Conservation (phyloP, 2,888 invertebrate genomes). For the Agrotis clavis region DNA sequence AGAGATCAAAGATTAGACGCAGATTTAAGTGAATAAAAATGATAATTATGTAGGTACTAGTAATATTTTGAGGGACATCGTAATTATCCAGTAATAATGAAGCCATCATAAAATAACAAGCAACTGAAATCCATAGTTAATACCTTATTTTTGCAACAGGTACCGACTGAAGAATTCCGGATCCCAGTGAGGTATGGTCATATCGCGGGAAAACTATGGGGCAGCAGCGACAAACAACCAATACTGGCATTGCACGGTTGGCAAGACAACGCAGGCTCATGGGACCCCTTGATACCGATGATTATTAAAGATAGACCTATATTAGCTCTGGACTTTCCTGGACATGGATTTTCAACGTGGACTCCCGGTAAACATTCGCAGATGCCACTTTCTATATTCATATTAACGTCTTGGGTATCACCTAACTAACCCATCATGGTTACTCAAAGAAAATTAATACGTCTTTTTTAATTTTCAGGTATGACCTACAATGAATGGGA, state of each 20-base stretch:
- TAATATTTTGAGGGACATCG: slow-evolving; percentile 2
- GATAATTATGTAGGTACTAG: not conserved
- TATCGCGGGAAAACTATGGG: slow-evolving; percentile 94
- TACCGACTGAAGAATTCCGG: slow-evolving; percentile 91
- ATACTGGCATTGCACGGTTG: slow-evolving; percentile 94
- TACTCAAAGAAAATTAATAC: not conserved
- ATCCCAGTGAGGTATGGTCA: slow-evolving; percentile 94
- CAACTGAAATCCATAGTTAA: not conserved
- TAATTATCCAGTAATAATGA: not conserved
- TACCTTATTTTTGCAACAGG: slow-evolving; percentile 67
- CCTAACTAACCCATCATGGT: not conserved
- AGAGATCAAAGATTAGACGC: not conserved
- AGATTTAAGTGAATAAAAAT: not conserved
- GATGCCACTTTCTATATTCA: not conserved
- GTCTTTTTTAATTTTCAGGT: slow-evolving; percentile 73
- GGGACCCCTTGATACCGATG: slow-evolving; percentile 93
- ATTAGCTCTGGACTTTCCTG: slow-evolving; percentile 93
- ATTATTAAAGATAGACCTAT: slow-evolving; percentile 84
- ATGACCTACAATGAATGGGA: slow-evolving; percentile 86
- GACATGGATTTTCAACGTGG: slow-evolving; percentile 94
- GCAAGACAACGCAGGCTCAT: slow-evolving; percentile 95
- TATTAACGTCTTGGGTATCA: not conserved
- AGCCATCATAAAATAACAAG: not conserved
- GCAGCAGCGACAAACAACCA: slow-evolving; percentile 91
- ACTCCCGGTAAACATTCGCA: slow-evolving; percentile 86